Conservation (phyloP, 1,140 invertebrate genomes). For the Scaptomyza hsui region DNA sequence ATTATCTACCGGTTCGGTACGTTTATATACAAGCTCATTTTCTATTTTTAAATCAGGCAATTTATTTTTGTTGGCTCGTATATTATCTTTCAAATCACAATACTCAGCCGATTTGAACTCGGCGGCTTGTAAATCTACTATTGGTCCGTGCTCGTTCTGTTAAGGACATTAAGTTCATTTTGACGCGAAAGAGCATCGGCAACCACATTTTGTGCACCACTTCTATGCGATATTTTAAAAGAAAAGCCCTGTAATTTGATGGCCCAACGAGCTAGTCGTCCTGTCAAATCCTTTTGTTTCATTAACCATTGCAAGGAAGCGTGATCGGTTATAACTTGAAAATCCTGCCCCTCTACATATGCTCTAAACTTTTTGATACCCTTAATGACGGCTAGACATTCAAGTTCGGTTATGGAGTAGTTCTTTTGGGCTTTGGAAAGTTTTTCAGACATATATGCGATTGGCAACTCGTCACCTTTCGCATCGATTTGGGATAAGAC, state of each 20-base stretch:
- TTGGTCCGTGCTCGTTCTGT: slow-evolving; percentile 10
- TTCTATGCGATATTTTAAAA: slow-evolving; percentile 14
- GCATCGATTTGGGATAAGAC: no score
- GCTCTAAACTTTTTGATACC: slow-evolving; percentile 71
- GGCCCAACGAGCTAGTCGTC: slow-evolving; percentile 41
- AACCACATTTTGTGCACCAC: slow-evolving; percentile 15
- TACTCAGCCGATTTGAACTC: no score
- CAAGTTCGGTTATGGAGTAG: no score
- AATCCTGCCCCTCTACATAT: slow-evolving; percentile 82
- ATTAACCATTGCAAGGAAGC: slow-evolving; percentile 45
- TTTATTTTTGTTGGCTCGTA: no score
- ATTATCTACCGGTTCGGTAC: no score
- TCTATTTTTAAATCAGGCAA: no score
- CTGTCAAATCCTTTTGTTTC: slow-evolving; percentile 79
- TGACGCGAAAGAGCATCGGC: slow-evolving; percentile 13
- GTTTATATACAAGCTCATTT: no score
- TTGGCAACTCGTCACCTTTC: no score
- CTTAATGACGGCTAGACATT: not conserved
- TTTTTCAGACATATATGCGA: no score
- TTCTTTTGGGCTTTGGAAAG: no score
- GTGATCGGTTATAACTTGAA: slow-evolving; percentile 77
- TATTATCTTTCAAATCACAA: no score
- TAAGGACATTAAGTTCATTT: slow-evolving; percentile 1
- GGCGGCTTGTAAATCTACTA: slow-evolving; percentile 16
- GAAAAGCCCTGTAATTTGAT: slow-evolving; percentile 31